Base-by-base conservation (phyloP, 2,113 vertebrate species). In the Polypterus bichir region DNA sequence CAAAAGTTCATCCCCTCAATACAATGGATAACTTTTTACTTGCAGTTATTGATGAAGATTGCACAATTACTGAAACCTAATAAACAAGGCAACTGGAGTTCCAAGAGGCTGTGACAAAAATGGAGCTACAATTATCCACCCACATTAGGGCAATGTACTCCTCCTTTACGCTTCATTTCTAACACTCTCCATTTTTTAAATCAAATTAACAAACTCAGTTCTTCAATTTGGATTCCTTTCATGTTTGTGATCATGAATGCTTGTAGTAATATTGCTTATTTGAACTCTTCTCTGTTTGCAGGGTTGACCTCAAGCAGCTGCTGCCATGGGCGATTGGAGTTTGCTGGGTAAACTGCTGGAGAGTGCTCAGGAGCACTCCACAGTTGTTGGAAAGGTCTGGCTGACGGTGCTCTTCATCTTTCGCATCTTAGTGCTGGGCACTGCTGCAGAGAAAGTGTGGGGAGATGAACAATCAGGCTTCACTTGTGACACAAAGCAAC, bases 401-500 rank as follows among this genome's bases (percentile, higher is more conserved):
- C 86, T 93, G 51, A 89, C 89, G 0, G 87, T 90, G 49, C 84
- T 92, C 59, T 93, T 92, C 64, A 81, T 91, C 72, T 93, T 92
- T 77, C 84, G 85, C 59, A 92, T 93, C 73, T 75, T 92, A 76
- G 89, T 92, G 57, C 78, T 93, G 70, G 89, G 91, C 8, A 49
- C 89, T 0, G 92, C 91, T 0, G 89, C 91, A 0, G 91, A 92
- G 77, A 86, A 89, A 67, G 92, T 91, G 47, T 92, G 91, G 91
- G 91, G 89, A 0, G 91, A 93, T 0, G 89, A 93, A 70, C 77
- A 78, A 73, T 89, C 89, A 0, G 85, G 87, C 56, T 94, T 92
- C 74, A 90, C 86, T 11, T 92, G 91, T 0, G 89, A 92, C 76
- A 92, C 91, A 3, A 91, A 92, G 73, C 90, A 92, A 76, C 91